Evolutionary conservation across 2,888 invertebrate species (phyloP), one percentile per base, ranked within the genome.

Genomic region (Bimastos eiseni): DNA sequence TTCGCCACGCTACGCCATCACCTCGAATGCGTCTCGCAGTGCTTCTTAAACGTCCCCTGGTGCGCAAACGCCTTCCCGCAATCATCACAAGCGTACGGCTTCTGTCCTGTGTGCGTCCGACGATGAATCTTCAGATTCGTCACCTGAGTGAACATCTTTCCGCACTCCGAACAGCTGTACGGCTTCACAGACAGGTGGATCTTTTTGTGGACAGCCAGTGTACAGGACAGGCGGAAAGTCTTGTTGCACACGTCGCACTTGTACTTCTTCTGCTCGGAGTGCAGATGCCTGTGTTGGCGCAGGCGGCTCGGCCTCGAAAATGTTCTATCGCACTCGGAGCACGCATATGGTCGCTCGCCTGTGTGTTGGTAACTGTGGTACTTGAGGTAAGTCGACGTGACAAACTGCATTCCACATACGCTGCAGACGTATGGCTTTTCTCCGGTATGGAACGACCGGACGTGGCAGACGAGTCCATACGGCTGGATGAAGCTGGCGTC

Each of bases 331-430:
- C 91, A 91, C 21, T 90, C 84, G 15, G 91, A 36, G 34, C 91
- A 91, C 0, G 88, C 41, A 70, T 90, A 91, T 8, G 91, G 91
- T 1, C 91, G 89, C 33, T 91, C 91, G 11, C 91, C 91, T 34
- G 91, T 91, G 90, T 91, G 91, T 86, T 90, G 91, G 30, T 90
- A 83, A 8, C 83, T 83, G 49, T 91, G 91, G 30, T 88, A 44
- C 33, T 90, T 88, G 89, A 91, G 86, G 19, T 36, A 37, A 15
- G 86, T 86, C 86, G 86, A 34, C 21, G 86, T 86, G 6, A 86
- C 86, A 33, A 86, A 86, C 86, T 86, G 86, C 86, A 36, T 34
- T 5, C 86, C 86, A 8, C 86, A 86, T 4, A 86, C 86, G 86
- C 36, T 86, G 17, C 86, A 86, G 86, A 86, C 86, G 86, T 86